Evolutionary conservation across 1,140 invertebrate species (phyloP), one percentile per base, ranked within the genome.

Genomic region (Littorina saxatilis): DNA sequence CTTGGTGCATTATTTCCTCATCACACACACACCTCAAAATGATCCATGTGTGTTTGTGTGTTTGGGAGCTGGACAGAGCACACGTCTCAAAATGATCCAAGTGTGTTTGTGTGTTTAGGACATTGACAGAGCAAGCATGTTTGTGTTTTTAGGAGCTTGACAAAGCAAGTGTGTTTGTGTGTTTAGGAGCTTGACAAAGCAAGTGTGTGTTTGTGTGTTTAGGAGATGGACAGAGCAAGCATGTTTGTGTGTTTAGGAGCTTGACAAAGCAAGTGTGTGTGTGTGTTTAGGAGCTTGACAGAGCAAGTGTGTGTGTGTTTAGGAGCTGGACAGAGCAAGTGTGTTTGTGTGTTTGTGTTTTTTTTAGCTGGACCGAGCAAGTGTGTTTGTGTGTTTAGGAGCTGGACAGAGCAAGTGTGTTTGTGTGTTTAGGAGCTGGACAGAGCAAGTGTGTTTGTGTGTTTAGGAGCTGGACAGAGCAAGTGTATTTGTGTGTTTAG

Each of bases 251-350:
- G 63, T 87, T 63, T 82, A 95, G 94, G 90, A 94, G 43, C 92
- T 97, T 88, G 94, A 94, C 55, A 92, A 94, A 74, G 95, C 96
- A n/a, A n/a, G n/a, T n/a, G n/a, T 20, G 13, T 58, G 1, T 58
- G 55, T 58, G 55, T 58, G 55, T 5, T n/a, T n/a, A n/a, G n/a
- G n/a, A n/a, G n/a, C n/a, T n/a, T n/a, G n/a, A n/a, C n/a, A n/a
- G n/a, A n/a, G n/a, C n/a, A n/a, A n/a, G 55, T 2, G 55, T 58
- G 2, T 5, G 55, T 58, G 55, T 58, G 4, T 5, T 20, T 5
- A 27, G 23, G 55, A 1, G 52, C 20, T 17, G 17, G 52, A 23
- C 17, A 4, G 52, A 23, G 52, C 52, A 20, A 23, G 52, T n/a
- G 52, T 5, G 20, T 5, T 17, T 20, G 55, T 58, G 55, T 5